Conservation (phyloP, 2,888 invertebrate species). For the Azorinus chamasolen region DNA sequence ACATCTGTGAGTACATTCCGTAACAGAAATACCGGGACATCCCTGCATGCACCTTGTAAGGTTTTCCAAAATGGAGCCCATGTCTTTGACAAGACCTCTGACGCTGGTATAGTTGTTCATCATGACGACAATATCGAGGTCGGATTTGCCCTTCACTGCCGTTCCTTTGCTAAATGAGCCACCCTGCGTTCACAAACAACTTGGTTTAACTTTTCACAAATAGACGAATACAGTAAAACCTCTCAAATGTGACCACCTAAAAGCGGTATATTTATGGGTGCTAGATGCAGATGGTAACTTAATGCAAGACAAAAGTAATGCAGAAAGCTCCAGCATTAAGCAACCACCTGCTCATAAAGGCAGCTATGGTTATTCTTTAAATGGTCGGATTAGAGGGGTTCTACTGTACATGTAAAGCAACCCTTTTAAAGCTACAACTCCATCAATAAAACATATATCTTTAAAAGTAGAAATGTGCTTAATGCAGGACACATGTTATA, state of each 20-base stretch:
- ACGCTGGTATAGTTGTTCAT: slow-evolving; percentile 6
- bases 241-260: too few relatives aligned
- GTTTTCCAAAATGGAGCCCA: neutral
- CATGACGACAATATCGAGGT: slow-evolving; percentile 32
- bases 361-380: neutral
- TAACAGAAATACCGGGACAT: neutral
- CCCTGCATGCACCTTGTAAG: slow-evolving; percentile 5
- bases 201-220: too few relatives aligned
- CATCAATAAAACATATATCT: too few relatives aligned
- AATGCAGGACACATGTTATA: too few relatives aligned
- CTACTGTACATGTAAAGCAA: too few relatives aligned
- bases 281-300: neutral
- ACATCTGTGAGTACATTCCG: neutral
- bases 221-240: too few relatives aligned
- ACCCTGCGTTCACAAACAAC: slow-evolving; percentile 3
- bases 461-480: too few relatives aligned
- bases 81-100: neutral
- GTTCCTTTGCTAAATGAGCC: slow-evolving; percentile 48
- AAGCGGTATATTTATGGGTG: too few relatives aligned
- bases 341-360: neutral
- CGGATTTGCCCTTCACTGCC: slow-evolving; percentile 34
- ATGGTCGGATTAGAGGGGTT: too few relatives aligned
- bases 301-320: neutral
- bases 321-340: neutral
- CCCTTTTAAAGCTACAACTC: too few relatives aligned